Evolutionary conservation across 2,888 invertebrate genomes (phyloP).

Genomic region (Lepetodrilus schrolli): DNA sequence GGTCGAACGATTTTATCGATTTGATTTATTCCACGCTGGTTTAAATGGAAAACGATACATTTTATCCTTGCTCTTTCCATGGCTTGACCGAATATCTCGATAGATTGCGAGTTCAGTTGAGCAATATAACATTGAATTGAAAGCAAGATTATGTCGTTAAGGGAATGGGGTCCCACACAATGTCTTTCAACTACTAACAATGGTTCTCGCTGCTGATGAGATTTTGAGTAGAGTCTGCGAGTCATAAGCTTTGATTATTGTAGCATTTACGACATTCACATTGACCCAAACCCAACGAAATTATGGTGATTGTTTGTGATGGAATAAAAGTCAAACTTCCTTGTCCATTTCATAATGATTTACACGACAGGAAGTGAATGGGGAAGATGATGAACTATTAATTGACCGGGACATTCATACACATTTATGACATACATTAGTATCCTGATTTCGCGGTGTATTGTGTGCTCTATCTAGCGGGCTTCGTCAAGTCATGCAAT

Average conservation of each 20-base stretch:
- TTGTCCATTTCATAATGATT: too few relatives aligned
- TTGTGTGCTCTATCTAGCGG: too few relatives aligned
- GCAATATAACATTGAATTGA: neutral
- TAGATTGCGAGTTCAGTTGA: neutral
- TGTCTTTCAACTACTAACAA: neutral
- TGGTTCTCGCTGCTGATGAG: neutral
- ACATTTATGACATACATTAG: too few relatives aligned
- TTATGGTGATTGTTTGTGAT: neutral
- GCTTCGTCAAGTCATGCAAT: too few relatives aligned
- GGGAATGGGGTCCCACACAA: neutral
- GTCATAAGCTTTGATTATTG: neutral
- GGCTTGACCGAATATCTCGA: neutral
- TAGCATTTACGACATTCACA: neutral
- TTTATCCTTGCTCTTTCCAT: neutral
- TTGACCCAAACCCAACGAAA: neutral
- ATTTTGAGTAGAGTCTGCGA: slow-evolving; percentile 4
- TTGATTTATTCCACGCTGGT: slow-evolving; percentile 3
- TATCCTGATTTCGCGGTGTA: too few relatives aligned
- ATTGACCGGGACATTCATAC: too few relatives aligned
- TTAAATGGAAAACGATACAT: slow-evolving; percentile 13
- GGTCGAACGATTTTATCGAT: slow-evolving; percentile 19
- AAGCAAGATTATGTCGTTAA: slow-evolving; percentile 14
- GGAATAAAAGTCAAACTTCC: too few relatives aligned
- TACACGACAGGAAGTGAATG: too few relatives aligned
- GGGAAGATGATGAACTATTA: too few relatives aligned